Evolutionary conservation across 23 tunicate genomes (phyloP).

Genomic region (Oikopleura vanhoeffeni): DNA sequence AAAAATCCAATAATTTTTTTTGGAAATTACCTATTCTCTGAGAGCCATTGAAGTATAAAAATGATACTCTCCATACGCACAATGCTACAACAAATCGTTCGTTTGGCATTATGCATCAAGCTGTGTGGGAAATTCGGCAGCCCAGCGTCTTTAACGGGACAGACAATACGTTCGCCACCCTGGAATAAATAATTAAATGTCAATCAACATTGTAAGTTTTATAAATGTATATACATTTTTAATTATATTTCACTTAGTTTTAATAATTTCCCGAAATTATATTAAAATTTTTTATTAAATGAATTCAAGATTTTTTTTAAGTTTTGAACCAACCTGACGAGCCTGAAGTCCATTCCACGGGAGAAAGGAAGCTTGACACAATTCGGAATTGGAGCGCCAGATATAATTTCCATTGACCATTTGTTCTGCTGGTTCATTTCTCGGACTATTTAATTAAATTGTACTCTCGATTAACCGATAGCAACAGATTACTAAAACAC

Average conservation of each 20-base stretch:
- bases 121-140: constrained; percentile 81
- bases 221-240: too few relatives aligned
- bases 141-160: constrained; percentile 85
- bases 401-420: constrained; percentile 77
- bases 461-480: constrained; percentile 87
- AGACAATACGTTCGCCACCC: constrained; percentile 72
- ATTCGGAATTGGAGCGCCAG: constrained; percentile 95
- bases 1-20: too few relatives aligned
- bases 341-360: not conserved
- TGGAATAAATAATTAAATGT: too few relatives aligned
- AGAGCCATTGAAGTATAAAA: constrained; percentile 91
- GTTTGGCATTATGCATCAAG: constrained; percentile 70
- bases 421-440: constrained; percentile 96
- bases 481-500: constrained; percentile 23
- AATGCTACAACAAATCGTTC: constrained; percentile 96
- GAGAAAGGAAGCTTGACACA: constrained; percentile 37
- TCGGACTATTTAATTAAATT: constrained; percentile 60
- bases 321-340: too few relatives aligned
- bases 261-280: too few relatives aligned
- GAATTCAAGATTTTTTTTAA: too few relatives aligned
- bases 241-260: too few relatives aligned
- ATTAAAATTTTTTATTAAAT: too few relatives aligned
- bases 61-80: constrained; percentile 90
- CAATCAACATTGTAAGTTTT: constrained; percentile 25
- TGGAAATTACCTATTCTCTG: constrained; percentile 71